Percentiles rank a stretch among this genome's conserved stretches.
Evolutionary conservation across 2,888 invertebrate genomes (phyloP).

Genomic region (Cosmorhoe ocellata): DNA sequence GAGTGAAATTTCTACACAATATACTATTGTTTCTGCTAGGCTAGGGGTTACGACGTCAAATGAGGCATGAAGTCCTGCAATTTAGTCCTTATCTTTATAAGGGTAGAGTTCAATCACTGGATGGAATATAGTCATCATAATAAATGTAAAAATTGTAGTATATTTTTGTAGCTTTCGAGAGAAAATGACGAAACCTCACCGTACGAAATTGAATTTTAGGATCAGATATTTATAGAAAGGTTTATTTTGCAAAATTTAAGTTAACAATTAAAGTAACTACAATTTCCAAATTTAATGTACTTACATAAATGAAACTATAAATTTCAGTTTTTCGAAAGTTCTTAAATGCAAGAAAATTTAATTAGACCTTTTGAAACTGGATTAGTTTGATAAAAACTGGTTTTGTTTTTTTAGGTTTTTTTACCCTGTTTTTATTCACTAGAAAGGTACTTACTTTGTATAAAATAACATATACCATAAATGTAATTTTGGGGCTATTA

Average conservation of each 20-base stretch:
- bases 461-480: too few relatives aligned
- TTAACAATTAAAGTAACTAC: too few relatives aligned
- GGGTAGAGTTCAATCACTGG: slow-evolving; percentile 30
- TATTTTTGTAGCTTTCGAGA: slow-evolving; percentile 17
- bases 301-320: too few relatives aligned
- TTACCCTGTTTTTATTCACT: too few relatives aligned
- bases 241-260: background rate
- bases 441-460: too few relatives aligned
- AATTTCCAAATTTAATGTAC: too few relatives aligned
- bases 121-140: slow-evolving; percentile 21
- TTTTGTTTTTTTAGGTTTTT: too few relatives aligned
- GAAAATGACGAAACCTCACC: slow-evolving; percentile 2
- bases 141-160: slow-evolving; percentile 15
- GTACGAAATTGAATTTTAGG: slow-evolving; percentile 9
- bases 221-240: background rate
- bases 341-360: too few relatives aligned
- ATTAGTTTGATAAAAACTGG: too few relatives aligned
- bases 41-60: slow-evolving; percentile 26
- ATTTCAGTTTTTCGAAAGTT: too few relatives aligned
- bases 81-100: slow-evolving; percentile 31
- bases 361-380: too few relatives aligned
- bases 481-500: slow-evolving; percentile 42
- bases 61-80: slow-evolving; percentile 32
- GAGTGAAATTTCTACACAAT: slow-evolving; percentile 1
- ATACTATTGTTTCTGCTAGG: background rate